Evolutionary conservation across 2,113 vertebrate genomes (phyloP).

Genomic region (Trogon melanurus): DNA sequence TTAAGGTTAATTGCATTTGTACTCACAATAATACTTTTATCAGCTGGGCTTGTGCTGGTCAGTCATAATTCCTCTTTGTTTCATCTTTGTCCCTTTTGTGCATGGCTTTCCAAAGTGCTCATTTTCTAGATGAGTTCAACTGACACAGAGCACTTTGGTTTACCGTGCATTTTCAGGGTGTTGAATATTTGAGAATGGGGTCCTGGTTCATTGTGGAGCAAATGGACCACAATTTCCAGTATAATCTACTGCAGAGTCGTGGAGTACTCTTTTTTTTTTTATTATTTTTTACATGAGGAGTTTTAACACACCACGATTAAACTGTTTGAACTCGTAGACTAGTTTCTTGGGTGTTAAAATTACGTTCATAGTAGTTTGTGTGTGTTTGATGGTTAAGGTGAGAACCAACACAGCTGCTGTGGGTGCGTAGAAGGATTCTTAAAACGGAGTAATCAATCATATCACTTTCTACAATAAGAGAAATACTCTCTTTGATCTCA

Average conservation of each 20-base stretch:
- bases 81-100: not conserved
- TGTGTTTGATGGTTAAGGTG: not conserved
- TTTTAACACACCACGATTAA: not conserved
- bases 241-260: not conserved
- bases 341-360: not conserved
- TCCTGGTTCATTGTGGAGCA: not conserved
- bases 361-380: accelerated
- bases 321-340: not conserved
- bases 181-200: not conserved
- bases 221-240: not conserved
- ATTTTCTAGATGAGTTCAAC: not conserved
- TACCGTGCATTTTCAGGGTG: not conserved
- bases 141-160: not conserved
- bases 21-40: not conserved
- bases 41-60: not conserved
- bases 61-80: not conserved
- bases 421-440: not conserved
- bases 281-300: not conserved
- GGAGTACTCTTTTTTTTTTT: too few relatives aligned
- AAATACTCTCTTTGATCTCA: not conserved
- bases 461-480: not conserved
- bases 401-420: not conserved
- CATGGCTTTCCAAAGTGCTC: not conserved
- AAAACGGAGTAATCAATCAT: not conserved
- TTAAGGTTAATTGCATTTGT: constrained; percentile 22